phyloP scores from a whole-genome alignment of 2,888 invertebrate species.

The Magallana nippona region DNA sequence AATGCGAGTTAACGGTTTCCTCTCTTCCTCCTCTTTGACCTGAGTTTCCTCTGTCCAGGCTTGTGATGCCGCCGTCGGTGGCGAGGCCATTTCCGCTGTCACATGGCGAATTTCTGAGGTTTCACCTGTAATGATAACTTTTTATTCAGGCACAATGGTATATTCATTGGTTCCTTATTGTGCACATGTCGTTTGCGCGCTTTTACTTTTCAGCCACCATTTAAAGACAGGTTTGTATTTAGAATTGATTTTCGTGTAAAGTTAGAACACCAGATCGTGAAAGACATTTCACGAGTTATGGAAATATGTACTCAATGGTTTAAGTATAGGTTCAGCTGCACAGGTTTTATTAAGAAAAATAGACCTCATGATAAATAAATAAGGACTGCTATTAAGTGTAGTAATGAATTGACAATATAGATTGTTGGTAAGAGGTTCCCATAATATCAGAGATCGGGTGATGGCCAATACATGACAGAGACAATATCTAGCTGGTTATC shows the following conservation, averaged over 20 bases:
- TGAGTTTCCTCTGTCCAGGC: conserved; percentile 42
- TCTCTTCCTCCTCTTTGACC: conserved; percentile 36
- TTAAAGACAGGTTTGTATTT: neutral
- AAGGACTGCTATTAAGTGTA: neutral
- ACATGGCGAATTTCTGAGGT: conserved; percentile 29
- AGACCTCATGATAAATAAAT: neutral
- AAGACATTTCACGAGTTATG: neutral
- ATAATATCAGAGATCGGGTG: conserved; percentile 9
- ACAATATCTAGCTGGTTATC: neutral
- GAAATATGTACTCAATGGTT: conserved; percentile 3
- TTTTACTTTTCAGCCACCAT: neutral
- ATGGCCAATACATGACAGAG: conserved; percentile 9
- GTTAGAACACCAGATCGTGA: neutral
- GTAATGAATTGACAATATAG: conserved; percentile 20
- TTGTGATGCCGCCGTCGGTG: conserved; percentile 24
- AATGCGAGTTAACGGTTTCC: conserved; percentile 12
- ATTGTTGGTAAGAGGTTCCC: conserved; percentile 28
- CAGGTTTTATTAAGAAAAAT: neutral
- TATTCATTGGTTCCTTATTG: neutral
- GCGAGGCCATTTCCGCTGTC: conserved; percentile 35
- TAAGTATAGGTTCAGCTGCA: neutral
- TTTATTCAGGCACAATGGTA: neutral
- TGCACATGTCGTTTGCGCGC: neutral
- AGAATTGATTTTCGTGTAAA: neutral
- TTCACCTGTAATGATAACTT: neutral